Conservation (phyloP, 2,797 vertebrate genomes). For the Sebastes aleutianus region DNA sequence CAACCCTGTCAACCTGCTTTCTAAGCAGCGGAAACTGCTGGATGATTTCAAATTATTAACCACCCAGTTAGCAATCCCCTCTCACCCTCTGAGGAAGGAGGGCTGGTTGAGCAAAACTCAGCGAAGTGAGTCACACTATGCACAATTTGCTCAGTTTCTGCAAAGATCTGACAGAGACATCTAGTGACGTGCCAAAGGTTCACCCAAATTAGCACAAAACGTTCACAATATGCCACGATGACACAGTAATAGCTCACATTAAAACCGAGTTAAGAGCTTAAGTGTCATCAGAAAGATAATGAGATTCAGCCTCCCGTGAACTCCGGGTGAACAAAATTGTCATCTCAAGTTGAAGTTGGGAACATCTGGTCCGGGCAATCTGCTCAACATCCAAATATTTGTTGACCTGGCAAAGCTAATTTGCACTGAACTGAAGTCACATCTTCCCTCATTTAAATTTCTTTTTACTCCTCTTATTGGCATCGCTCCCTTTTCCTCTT, state of each 20-base stretch:
- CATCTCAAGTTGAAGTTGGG: background rate
- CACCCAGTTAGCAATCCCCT: background rate
- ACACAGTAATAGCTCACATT: background rate
- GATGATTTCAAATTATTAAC: slow-evolving; percentile 11
- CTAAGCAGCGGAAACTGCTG: background rate
- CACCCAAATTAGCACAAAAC: background rate
- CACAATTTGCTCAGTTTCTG: background rate
- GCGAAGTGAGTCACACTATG: background rate
- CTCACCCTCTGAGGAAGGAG: background rate
- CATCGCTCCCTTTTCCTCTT: background rate
- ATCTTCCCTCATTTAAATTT: background rate
- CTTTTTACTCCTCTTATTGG: background rate
- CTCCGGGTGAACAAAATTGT: background rate
- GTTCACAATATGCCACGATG: background rate
- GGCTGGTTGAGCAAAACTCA: background rate
- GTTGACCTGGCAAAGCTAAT: background rate
- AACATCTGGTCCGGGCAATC: background rate
- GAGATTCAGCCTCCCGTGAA: background rate
- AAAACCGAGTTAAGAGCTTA: background rate
- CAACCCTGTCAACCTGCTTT: background rate
- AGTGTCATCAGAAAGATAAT: background rate
- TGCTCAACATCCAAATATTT: slow-evolving; percentile 19
- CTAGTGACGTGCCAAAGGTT: background rate
- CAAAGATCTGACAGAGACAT: background rate
- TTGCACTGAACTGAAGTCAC: background rate